Conservation (phyloP, 2,888 invertebrate genomes). For the Plagodis dolabraria region DNA sequence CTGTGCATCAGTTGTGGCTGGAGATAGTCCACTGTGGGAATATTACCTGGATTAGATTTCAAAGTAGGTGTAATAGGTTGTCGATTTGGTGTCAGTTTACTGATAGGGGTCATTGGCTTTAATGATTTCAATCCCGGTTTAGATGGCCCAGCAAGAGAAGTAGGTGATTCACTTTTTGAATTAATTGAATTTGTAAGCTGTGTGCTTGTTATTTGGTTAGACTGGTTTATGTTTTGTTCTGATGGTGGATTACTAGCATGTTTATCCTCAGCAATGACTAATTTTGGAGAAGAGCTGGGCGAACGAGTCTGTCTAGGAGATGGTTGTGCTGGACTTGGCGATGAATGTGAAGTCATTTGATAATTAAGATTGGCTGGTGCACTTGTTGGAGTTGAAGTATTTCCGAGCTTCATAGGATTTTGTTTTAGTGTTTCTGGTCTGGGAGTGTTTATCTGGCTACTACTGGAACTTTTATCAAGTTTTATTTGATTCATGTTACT, state of each 20-base stretch:
- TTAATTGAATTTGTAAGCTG: constrained; percentile 63
- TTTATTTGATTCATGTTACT: constrained; percentile 64
- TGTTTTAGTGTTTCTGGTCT: constrained; percentile 61
- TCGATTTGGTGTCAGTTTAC: constrained; percentile 59
- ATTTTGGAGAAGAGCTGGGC: constrained; percentile 80
- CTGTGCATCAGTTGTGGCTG: constrained; percentile 62
- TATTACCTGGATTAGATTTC: constrained; percentile 53
- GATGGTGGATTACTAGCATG: constrained; percentile 56
- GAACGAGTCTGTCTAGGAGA: constrained; percentile 80
- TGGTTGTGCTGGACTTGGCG: constrained; percentile 61
- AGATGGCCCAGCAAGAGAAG: constrained; percentile 65
- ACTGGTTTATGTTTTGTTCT: constrained; percentile 69
- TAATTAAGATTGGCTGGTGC: constrained; percentile 59
- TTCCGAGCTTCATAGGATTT: constrained; percentile 55
- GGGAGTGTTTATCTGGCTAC: constrained; percentile 48
- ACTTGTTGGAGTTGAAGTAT: constrained; percentile 51
- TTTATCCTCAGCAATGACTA: constrained; percentile 81
- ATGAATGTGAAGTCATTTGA: constrained; percentile 57
- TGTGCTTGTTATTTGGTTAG: constrained; percentile 74
- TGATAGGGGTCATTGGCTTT: constrained; percentile 57
- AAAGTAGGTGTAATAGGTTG: constrained; percentile 62
- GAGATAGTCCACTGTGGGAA: constrained; percentile 63
- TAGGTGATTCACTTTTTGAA: constrained; percentile 62
- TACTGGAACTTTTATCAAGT: constrained; percentile 61
- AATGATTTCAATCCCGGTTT: constrained; percentile 63